Percentiles rank a stretch among this genome's conserved stretches.
phyloP scores from a whole-genome alignment of 2,797 vertebrate species.

The Vipera ursinii region DNA sequence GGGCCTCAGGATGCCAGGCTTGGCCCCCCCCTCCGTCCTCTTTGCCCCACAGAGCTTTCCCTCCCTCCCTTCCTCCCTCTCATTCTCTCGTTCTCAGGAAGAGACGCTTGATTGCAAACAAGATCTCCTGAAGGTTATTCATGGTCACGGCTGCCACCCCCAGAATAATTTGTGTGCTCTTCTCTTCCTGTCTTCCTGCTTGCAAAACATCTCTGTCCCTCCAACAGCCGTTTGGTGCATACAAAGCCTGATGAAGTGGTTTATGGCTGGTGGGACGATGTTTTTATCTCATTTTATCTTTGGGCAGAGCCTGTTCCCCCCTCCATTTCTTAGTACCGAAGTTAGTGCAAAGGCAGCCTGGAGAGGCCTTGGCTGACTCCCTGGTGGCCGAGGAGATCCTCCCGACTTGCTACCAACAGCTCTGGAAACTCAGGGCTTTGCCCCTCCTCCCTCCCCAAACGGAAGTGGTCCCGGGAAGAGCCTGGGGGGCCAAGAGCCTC shows the following conservation, averaged over 20 bases:
- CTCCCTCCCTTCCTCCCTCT: not conserved
- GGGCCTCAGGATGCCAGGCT: not conserved
- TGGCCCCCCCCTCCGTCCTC: not conserved
- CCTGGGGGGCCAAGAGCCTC: not conserved
- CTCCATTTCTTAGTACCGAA: not conserved
- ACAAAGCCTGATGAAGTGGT: not conserved
- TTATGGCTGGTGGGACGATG: not conserved
- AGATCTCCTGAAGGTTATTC: not conserved
- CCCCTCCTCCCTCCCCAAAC: not conserved
- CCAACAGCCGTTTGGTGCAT: not conserved
- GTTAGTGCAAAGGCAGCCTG: not conserved
- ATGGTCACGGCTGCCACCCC: not conserved
- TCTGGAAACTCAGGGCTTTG: not conserved
- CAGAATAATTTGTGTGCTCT: not conserved
- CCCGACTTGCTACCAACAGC: not conserved
- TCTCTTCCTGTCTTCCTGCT: not conserved
- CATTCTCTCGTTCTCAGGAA: not conserved
- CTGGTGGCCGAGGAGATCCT: not conserved
- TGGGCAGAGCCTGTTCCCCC: not conserved
- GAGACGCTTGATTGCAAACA: not conserved
- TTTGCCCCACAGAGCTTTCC: not conserved
- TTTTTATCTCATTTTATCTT: not conserved
- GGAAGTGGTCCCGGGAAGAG: not conserved
- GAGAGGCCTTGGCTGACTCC: not conserved
- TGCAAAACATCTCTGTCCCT: not conserved